Base-by-base conservation (phyloP, 92 coral and sea anemone genomes). In the Parazoanthus darwini region DNA sequence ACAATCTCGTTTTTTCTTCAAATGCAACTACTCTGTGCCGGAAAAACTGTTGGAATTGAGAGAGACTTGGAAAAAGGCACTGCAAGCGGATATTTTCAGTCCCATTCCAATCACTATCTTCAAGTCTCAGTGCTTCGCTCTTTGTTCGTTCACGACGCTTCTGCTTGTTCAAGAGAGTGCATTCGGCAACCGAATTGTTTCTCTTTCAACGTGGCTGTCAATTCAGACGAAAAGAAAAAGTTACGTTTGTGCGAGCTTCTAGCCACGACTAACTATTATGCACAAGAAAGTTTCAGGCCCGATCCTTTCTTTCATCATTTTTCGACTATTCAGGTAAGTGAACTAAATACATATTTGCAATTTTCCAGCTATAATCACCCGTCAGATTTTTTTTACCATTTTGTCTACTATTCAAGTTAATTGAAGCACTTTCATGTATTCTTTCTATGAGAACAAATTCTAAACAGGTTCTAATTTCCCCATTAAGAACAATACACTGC, bases 141-240 rank as follows among this genome's bases (percentile, higher is more conserved):
- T 39, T 2, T 39, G 42, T 39, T 39, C 42, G 42, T 39, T 39
- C 42, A 39, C 42, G 42, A 39, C 42, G 42, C 42, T 39, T 0
- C 42, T 39, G 42, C 42, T 4, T 39, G 42, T 1, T 39, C 42
- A 39, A 39, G 42, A 39, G 42, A 39, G 68, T 79, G 83, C 22
- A 16, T 80, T 25, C 67, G 70, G 22, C 42, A 80, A 67, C 26
- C 39, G 38, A 26, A 20, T 5, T 80, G 84, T 80, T 80, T 80
- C 42, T 80, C 84, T 15, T 50, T 50, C 46, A 80, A 80, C 46
- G 44, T 80, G 84, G 84, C 68, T 80, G 84, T 80, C 35, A 50
- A 80, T 80, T 48, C 35, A 39, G 42, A 39, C 42, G 42, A 39
- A 39, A 2, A 39, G 42, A 39, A 39, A 39, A 39, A 39, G 42